Evolutionary conservation across 2,797 vertebrate genomes (phyloP).

Genomic region (Scarus forsteni): DNA sequence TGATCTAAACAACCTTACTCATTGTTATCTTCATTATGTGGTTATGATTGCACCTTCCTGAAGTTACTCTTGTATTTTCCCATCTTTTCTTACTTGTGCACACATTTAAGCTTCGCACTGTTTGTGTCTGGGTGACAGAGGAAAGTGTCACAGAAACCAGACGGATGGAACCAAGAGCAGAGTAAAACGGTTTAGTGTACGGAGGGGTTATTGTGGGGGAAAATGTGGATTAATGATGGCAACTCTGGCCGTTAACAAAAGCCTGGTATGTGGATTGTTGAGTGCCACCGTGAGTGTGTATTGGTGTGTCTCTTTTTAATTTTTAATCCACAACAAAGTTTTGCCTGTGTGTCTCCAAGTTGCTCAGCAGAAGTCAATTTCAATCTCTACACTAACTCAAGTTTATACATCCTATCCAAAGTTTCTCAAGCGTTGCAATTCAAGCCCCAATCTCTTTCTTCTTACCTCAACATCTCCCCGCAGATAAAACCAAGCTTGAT

Average conservation of each 20-base stretch:
- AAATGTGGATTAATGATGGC: conserved; percentile 86
- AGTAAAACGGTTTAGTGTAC: too few species aligned
- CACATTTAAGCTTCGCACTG: too few species aligned
- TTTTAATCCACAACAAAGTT: conserved; percentile 58
- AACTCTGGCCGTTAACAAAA: conserved; percentile 78
- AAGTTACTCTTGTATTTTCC: too few species aligned
- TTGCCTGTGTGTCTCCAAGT: conserved; percentile 28
- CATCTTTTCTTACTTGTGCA: too few species aligned
- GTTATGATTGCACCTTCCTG: too few species aligned
- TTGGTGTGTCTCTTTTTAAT: conserved; percentile 33
- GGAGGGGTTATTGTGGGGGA: conserved; percentile 18
- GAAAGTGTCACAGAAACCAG: too few species aligned
- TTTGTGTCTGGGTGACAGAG: too few species aligned
- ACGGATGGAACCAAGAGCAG: too few species aligned
- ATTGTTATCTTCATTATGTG: too few species aligned
- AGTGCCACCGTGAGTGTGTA: background rate
- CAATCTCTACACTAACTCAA: conserved; percentile 49
- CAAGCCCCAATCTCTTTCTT: conserved; percentile 43
- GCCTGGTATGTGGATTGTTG: conserved; percentile 63
- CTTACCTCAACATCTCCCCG: conserved; percentile 85
- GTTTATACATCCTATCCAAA: conserved; percentile 51
- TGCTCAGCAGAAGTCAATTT: conserved; percentile 57
- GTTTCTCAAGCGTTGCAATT: conserved; percentile 34
- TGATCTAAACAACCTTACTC: too few species aligned
- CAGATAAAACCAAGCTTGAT: conserved; percentile 89